Evolutionary conservation across 2,797 vertebrate species (phyloP), one percentile per base, ranked within the genome.

Genomic region (Anniella stebbinsi): DNA sequence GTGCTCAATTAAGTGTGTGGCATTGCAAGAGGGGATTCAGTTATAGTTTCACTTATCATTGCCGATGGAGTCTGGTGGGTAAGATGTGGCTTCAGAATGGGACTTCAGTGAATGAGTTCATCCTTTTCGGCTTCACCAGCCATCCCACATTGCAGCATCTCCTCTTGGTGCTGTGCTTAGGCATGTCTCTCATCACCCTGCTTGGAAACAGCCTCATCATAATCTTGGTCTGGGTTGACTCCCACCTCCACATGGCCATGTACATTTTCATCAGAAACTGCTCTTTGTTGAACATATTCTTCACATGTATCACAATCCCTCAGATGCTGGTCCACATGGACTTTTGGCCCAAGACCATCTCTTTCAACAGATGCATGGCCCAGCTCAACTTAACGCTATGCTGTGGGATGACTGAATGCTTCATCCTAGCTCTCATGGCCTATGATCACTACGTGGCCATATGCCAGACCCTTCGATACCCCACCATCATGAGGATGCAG

Each of bases 41-140:
- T 76, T 63, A 18, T 54, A 36, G 9, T 76, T 45, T 1, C 38
- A 9, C 28, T 69, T 84, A 41, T 86, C 36, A 45, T 38, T 76
- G 18, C 38, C 76, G 85, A 7, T 75, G 36, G 21, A 57, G 21
- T 73, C 51, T 60, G 1, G 13, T 33, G 13, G 9, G 38, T 23
- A 21, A 87, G 18, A 87, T 87, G 85, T 87, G 85, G 85, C 45
- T 10, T 66, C 72, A 23, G 38, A 87, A 87, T 76, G 54, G 2
- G 10, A 76, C 85, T 4, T 21, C 54, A 1, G n/a, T 82, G 38
- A 67, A 57, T 30, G 76, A 86, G 2, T 93, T 94, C 63, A 33
- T 93, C 82, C 86, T 95, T 9, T 91, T 87, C 73, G 93, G 95
- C 1, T 94, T 95, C 92, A 93, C 91, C 66, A 91, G 82, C 57